Base-by-base conservation (phyloP, 30 jellyfish, hydroid and myxozoan species). In the Turritopsis dohrnii region DNA sequence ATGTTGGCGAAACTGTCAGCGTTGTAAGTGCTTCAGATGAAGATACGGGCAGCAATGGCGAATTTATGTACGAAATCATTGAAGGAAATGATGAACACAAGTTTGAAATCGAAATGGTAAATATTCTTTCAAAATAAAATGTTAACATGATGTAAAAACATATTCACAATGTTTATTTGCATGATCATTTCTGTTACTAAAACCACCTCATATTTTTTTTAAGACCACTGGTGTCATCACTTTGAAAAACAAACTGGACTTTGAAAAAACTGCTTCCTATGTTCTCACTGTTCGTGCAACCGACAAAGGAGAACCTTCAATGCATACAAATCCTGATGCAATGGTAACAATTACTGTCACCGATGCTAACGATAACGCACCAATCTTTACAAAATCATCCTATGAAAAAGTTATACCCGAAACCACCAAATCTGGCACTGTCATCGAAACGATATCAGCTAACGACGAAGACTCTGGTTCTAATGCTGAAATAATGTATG, bases 21-120 rank as follows among this genome's bases (percentile, higher is more conserved):
- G 72, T 17, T 25, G 83, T 82, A 5, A 52, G 26, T 1, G 89
- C 85, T 1, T 27, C 73, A 0, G 89, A 82, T 82, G 83, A 31
- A 13, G 89, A 82, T 7, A 29, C 72, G 4, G 89, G 89, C 5
- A 23, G 21, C 74, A 82, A 82, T 66, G 89, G 89, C 24, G 76
- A 66, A 66, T 25, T 82, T 82, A 71, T 21, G 65, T 82, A 25
- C n/a, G 30, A 27, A n/a, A 69, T 69, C 77, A 69, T 69, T 21
- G 30, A 27, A n/a, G 77, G 77, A 0, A 69, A 69, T 69, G 77
- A 69, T 21, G 77, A 69, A 1, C 31, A 27, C 30, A 69, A 69
- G 19, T 69, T 69, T 27, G 77, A 69, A 69, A 69, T 69, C 30
- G 77, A 69, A 23, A 1, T 27, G 77, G 77, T 69, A 7, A 23